Conservation (phyloP, 2,888 invertebrate genomes). For the Autographa pulchrina region DNA sequence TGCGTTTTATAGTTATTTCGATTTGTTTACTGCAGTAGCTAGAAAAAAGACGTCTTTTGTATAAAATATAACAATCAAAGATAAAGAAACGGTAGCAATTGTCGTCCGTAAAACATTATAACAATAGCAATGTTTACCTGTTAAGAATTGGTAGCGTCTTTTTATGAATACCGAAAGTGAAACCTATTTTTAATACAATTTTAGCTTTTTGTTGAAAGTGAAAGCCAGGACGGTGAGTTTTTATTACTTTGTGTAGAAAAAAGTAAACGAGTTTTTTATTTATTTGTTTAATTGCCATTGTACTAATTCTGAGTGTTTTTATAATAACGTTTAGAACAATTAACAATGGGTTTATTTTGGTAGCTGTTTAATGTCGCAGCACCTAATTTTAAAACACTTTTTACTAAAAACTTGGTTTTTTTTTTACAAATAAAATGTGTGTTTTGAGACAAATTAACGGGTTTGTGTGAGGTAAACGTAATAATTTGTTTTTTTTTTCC, state of each 20-base stretch:
- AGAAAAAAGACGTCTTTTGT: slow-evolving; percentile 39
- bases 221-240: slow-evolving; percentile 67
- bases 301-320: slow-evolving; percentile 18
- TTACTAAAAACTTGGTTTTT: not conserved
- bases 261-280: slow-evolving; percentile 49
- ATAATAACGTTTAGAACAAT: not conserved
- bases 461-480: too few species aligned
- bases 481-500: too few species aligned
- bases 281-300: slow-evolving; percentile 41
- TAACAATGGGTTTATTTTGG: not conserved
- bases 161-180: slow-evolving; percentile 78
- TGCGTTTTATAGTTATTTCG: slow-evolving; percentile 3
- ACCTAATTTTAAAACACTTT: not conserved
- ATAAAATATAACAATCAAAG: slow-evolving; percentile 47
- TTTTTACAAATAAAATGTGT: not conserved
- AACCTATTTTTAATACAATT: slow-evolving; percentile 65
- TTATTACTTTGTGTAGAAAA: slow-evolving; percentile 60
- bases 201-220: slow-evolving; percentile 81
- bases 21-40: slow-evolving; percentile 49
- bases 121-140: slow-evolving; percentile 70
- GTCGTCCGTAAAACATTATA: slow-evolving; percentile 57
- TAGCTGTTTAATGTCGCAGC: not conserved
- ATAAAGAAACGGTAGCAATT: slow-evolving; percentile 64
- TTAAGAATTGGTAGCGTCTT: slow-evolving; percentile 66
- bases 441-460: not conserved